Evolutionary conservation across 2,888 invertebrate genomes (phyloP).

Genomic region (Heliconius hortense): DNA sequence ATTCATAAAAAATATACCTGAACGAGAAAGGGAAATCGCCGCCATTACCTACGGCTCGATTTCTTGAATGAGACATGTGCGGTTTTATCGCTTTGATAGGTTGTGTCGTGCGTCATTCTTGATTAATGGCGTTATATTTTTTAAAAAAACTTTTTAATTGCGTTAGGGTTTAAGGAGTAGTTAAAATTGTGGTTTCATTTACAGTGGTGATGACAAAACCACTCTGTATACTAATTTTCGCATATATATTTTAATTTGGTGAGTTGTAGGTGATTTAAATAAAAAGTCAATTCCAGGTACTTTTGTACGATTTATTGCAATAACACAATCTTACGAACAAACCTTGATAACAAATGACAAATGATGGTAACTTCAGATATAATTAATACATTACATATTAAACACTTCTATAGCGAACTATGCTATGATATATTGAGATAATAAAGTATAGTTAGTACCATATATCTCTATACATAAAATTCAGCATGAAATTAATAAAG

Average conservation of each 20-base stretch:
- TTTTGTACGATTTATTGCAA: slow-evolving; percentile 79
- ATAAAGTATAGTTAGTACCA: slow-evolving; percentile 7
- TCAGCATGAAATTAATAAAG: slow-evolving; percentile 12
- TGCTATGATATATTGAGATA: slow-evolving; percentile 23
- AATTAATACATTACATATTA: slow-evolving; percentile 58
- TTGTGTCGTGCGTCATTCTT: too few species aligned
- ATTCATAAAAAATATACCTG: too few species aligned
- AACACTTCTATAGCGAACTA: slow-evolving; percentile 28
- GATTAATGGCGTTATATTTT: too few species aligned
- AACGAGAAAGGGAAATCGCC: too few species aligned
- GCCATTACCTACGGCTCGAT: too few species aligned
- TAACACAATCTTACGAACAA: slow-evolving; percentile 79
- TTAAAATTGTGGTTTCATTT: too few species aligned
- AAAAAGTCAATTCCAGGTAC: slow-evolving; percentile 40
- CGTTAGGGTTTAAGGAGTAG: too few species aligned
- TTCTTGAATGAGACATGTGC: too few species aligned
- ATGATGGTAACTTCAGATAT: slow-evolving; percentile 75
- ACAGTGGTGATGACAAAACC: too few species aligned
- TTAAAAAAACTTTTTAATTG: too few species aligned
- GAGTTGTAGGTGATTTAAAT: neutral
- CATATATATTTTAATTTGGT: neutral
- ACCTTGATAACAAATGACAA: slow-evolving; percentile 70
- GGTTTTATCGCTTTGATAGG: too few species aligned
- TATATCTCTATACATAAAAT: slow-evolving; percentile 16
- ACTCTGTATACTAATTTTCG: neutral